Evolutionary conservation across 1,140 invertebrate species (phyloP), one percentile per base, ranked within the genome.

Genomic region (Macrobrachium rosenbergii): DNA sequence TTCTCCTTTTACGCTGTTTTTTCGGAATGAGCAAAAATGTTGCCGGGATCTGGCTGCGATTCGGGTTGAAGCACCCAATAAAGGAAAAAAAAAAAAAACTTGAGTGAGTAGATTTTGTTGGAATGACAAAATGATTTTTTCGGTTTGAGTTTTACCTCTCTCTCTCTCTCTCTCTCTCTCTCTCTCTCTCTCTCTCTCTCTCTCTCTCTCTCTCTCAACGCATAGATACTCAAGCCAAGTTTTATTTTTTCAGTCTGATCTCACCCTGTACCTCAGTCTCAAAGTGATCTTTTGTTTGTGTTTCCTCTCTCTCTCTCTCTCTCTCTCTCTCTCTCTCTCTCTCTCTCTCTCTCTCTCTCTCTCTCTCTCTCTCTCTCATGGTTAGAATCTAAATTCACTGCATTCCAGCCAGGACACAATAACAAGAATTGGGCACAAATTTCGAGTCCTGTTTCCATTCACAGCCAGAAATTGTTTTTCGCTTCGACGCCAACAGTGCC

Each of bases 311-410:
- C 75, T 77, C 75, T 77, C 75, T 77, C 28, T 77, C 28, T 77
- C 28, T 77, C 28, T 77, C 28, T 77, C 14, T 63, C 28, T 37
- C 28, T 37, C 28, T 3, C 28, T 77, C 28, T 77, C 28, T 77
- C 28, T 77, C 28, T 77, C 28, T 77, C 6, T 77, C 75, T 77
- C 75, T 77, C 75, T 77, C 75, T 77, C 75, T 77, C 28, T 77
- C 28, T 77, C 28, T 77, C 28, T 77, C 28, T 77, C 14, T 63
- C 28, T 37, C 28, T 37, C 28, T 3, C 28, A 37, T 37, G 28
- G 28, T 37, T 37, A 37, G 28, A 37, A 37, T 37, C 28, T 37
- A 37, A 37, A 37, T 37, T 37, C 28, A 37, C 28, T 37, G 28
- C 28, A 37, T 37, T 37, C 28, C 28, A 37, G 28, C 28, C 28